Evolutionary conservation across 1,140 invertebrate genomes (phyloP).

Genomic region (Magallana ariakensis): DNA sequence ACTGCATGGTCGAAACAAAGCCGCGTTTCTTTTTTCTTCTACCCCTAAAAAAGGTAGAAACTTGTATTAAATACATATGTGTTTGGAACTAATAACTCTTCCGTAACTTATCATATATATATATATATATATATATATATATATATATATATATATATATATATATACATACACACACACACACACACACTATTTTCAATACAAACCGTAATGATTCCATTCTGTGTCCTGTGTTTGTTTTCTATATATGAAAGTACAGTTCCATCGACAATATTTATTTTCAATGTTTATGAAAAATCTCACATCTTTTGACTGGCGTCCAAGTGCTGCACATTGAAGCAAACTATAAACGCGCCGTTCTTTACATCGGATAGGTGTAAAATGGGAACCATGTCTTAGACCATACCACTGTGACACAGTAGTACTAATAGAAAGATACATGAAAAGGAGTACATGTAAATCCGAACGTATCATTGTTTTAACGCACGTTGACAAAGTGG

Average conservation of each 20-base stretch:
- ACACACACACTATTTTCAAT: too few species aligned
- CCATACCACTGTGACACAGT: neutral
- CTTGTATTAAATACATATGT: neutral
- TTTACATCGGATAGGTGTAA: neutral
- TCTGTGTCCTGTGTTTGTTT: too few species aligned
- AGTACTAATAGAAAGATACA: neutral
- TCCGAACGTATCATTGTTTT: too few species aligned
- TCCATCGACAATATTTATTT: neutral
- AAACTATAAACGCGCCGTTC: neutral
- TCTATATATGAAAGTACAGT: neutral
- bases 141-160: too few species aligned
- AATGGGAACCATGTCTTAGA: neutral
- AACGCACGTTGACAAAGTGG: neutral
- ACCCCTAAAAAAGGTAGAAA: too few species aligned
- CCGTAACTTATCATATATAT: too few species aligned
- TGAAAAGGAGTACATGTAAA: neutral
- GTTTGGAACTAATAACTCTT: neutral
- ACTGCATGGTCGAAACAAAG: neutral
- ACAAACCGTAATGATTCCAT: too few species aligned
- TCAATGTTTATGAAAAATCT: neutral
- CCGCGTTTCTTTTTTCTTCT: neutral
- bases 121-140: too few species aligned
- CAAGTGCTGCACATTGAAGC: neutral
- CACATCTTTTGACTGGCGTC: neutral
- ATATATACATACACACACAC: too few species aligned